Base-by-base conservation (phyloP, 2,797 vertebrate genomes). In the Mareca penelope region DNA sequence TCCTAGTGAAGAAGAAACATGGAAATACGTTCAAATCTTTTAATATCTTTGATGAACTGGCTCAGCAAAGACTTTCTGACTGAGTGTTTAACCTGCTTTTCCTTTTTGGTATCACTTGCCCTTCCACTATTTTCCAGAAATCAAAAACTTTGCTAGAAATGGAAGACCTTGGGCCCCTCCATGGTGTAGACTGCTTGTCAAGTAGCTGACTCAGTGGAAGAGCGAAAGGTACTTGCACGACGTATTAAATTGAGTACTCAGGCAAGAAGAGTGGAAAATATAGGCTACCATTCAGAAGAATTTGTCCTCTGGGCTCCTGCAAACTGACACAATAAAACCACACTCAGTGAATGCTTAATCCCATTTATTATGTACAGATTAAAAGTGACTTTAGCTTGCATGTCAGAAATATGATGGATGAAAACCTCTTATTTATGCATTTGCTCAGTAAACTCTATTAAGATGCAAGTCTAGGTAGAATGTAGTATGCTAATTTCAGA, bases 401-500 rank as follows among this genome's bases (percentile, higher is more conserved):
- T 76, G 83, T 95, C 79, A 93, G 73, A 15, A 37, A 85, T 40
- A 82, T 91, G 80, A 93, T 63, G 61, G 77, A 71, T 90, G 91
- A 42, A 78, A 90, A 55, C 48, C 78, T 80, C 69, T 92, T 85
- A 46, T 65, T 67, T 61, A 37, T 63, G 18, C 86, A 39, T 82
- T 95, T 73, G 21, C 19, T 80, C 68, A 50, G 64, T 91, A 95
- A 89, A 85, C 63, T 85, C 72, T 80, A 35, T 80, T 82, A 87
- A 75, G 52, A 64, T 84, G 31, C 69, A 70, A 48, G 42, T 52
- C 84, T 35, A 75, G 57, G 61, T 80, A 76, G 65, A 80, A 80
- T 87, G 78, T 63, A 72, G 65, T 39, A 46, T 85, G 55, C 57
- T 92, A 85, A 85, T 95, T 90, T 85, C 87, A 87, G 53, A 82